Evolutionary conservation across 2,113 vertebrate species (phyloP).

Genomic region (Prunella himalayana): DNA sequence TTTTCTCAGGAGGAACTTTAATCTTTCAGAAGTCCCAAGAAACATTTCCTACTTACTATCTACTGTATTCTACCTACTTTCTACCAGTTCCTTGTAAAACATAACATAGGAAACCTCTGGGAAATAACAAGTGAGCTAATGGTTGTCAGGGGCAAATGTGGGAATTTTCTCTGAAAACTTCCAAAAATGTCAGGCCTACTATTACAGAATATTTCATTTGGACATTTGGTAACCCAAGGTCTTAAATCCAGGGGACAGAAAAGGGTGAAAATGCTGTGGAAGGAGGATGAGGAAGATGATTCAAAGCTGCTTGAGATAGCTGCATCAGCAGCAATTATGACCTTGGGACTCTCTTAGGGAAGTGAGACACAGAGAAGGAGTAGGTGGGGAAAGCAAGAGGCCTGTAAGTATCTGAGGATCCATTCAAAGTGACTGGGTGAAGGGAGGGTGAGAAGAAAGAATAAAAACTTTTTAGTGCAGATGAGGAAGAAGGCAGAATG

Average conservation of each 20-base stretch:
- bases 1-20: slow-evolving; percentile 17
- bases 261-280: background rate
- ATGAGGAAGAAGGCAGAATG: background rate
- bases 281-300: background rate
- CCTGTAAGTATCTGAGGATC: background rate
- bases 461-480: background rate
- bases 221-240: background rate
- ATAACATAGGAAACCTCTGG: slow-evolving; percentile 18
- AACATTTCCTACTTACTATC: background rate
- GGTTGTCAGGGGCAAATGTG: background rate
- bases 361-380: background rate
- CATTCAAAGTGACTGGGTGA: background rate
- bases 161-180: slow-evolving; percentile 44
- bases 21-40: slow-evolving; percentile 20
- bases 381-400: background rate
- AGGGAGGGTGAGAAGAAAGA: background rate
- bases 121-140: slow-evolving; percentile 42
- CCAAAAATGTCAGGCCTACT: background rate
- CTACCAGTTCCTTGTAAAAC: slow-evolving; percentile 9
- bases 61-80: background rate
- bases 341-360: background rate
- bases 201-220: background rate
- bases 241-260: background rate
- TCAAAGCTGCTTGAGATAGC: background rate
- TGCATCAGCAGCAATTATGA: background rate